Percentiles rank a stretch among this genome's conserved stretches.
These are phyloP conservation scores for Caenorhabditis becei DNA, from an alignment of 2,888 invertebrate species.

Conservation along the genomic window DNA sequence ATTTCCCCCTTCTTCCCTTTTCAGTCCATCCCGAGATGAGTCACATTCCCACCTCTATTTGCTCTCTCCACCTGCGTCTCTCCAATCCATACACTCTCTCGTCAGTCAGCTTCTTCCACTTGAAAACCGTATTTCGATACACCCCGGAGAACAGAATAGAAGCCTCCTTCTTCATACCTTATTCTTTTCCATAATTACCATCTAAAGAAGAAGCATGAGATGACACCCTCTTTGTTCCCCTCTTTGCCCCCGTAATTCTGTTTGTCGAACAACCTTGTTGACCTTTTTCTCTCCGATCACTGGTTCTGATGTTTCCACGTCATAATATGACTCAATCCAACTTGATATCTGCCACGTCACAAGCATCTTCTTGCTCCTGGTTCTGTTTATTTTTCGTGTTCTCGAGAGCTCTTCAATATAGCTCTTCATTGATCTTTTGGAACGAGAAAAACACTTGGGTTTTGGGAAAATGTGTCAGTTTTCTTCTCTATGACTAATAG, in stretches of 20 bases:
- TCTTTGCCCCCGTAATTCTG: constrained; percentile 14
- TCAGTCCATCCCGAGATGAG: constrained; percentile 37
- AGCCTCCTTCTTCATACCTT: no score
- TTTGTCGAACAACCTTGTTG: constrained; percentile 45
- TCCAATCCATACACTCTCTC: constrained; percentile 17
- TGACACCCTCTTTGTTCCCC: neutral
- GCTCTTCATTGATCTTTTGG: constrained; percentile 38
- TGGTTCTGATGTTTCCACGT: constrained; percentile 7
- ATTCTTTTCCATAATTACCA: no score
- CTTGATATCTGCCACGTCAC: constrained; percentile 38
- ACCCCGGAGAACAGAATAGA: neutral
- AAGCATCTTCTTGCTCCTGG: constrained; percentile 6
- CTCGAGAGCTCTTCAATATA: neutral
- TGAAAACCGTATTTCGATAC: constrained; percentile 53
- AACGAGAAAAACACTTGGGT: neutral
- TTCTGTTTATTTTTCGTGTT: constrained; percentile 45
- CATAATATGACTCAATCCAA: neutral
- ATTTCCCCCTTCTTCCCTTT: constrained; percentile 1
- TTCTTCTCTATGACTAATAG: neutral
- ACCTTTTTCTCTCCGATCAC: constrained; percentile 17
- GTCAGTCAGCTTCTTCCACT: constrained; percentile 20
- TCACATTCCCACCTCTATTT: constrained; percentile 41
- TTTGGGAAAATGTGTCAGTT: neutral
- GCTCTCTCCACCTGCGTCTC: constrained; percentile 43
- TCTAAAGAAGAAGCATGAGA: constrained; percentile 2